phyloP scores from a whole-genome alignment of 2,113 vertebrate genomes.

The Pontoporia blainvillei region DNA sequence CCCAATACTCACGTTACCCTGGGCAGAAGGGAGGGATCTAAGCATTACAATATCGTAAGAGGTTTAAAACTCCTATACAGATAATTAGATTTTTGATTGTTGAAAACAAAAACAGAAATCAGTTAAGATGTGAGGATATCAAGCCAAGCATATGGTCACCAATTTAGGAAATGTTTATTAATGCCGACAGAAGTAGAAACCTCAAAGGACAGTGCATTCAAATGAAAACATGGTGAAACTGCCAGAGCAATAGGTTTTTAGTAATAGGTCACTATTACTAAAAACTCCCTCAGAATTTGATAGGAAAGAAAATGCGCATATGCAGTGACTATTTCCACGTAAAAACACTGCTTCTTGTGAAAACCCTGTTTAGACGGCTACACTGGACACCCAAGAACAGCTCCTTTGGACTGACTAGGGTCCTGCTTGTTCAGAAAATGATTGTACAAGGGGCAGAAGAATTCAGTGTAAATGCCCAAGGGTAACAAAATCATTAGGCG shows the following conservation, averaged over 20 bases:
- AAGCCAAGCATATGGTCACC: neutral
- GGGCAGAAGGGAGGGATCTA: constrained; percentile 11
- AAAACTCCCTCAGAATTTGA: neutral
- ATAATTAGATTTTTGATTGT: constrained; percentile 20
- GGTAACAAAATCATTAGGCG: neutral
- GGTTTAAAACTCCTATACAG: constrained; percentile 30
- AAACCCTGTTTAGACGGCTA: neutral
- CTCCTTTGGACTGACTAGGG: neutral
- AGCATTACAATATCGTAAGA: neutral
- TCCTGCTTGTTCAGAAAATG: neutral
- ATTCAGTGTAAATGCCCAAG: neutral
- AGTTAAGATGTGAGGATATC: neutral
- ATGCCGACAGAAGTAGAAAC: neutral
- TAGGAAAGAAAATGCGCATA: neutral
- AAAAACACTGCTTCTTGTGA: neutral
- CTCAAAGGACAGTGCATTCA: constrained; percentile 4
- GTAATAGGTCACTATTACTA: neutral
- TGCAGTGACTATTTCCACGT: neutral
- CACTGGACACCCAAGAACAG: neutral
- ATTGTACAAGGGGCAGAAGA: neutral
- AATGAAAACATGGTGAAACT: neutral
- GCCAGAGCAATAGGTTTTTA: neutral
- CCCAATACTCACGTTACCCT: neutral
- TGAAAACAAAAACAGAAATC: neutral
- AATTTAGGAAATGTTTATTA: constrained; percentile 26